Evolutionary conservation across 1,140 invertebrate species (phyloP), one percentile per base, ranked within the genome.

Genomic region (Mamestra configurata): DNA sequence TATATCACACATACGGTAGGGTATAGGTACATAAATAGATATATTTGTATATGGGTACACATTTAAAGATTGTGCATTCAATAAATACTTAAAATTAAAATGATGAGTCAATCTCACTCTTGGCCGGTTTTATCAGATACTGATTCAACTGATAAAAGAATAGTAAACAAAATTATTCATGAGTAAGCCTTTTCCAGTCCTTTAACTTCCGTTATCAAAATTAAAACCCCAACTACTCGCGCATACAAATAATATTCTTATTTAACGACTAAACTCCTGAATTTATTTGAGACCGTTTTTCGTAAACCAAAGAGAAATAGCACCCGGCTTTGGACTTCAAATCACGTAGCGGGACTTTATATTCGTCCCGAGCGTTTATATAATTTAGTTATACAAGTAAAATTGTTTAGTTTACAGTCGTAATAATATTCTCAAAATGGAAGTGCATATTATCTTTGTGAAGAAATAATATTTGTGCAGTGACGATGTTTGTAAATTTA

Each of bases 321-420:
- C 1, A n/a, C 57, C 22, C 5, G 6, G 37, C 11, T 68, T 46
- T 37, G n/a, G 59, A 37, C 8, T 68, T 46, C 64, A 68, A 68
- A 68, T 68, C 64, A 68, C 64, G 64, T 68, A 40, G 15, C 6
- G 20, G 18, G n/a, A 46, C 20, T 68, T 68, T 68, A 68, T 68
- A 46, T 68, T 68, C 37, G 37, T 43, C 35, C 64, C n/a, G 13
- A 31, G 43, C 66, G 66, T 51, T 70, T 68, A 68, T 68, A 46
- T 68, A 46, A 68, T 68, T 68, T 68, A 68, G 64, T 68, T 68
- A 68, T 43, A 20, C 64, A 68, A 70, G 66, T 49, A 3, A 70
- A 70, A 46, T 49, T 70, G 43, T 70, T 70, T 70, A 70, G 66
- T 70, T 49, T 70, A 13, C 18, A 68, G 10, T 70, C 22, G 22